phyloP scores from a whole-genome alignment of 2,888 invertebrate genomes.

The Zhengitettix transpicula region DNA sequence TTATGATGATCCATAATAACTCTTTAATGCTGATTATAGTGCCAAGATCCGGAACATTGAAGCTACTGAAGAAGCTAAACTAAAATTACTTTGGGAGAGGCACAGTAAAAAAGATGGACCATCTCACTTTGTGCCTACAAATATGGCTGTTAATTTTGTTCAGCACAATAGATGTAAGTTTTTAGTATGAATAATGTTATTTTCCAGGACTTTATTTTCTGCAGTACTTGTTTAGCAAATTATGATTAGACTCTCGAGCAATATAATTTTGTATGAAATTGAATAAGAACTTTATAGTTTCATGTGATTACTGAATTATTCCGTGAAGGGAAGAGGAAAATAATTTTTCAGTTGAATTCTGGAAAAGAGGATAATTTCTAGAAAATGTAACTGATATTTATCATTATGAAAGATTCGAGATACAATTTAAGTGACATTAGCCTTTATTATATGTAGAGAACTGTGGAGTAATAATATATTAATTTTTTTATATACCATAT shows the following conservation, averaged over 20 bases:
- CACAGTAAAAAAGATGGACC: constrained; percentile 84
- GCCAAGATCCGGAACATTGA: constrained; percentile 98
- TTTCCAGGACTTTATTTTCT: not conserved
- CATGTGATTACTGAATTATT: too few species aligned
- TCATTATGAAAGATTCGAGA: too few species aligned
- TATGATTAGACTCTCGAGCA: not conserved
- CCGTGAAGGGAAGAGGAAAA: too few species aligned
- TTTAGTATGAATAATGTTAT: not conserved
- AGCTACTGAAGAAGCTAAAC: constrained; percentile 96
- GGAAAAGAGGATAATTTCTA: too few species aligned
- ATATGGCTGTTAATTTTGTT: constrained; percentile 96
- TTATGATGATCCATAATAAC: not conserved
- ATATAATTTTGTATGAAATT: not conserved
- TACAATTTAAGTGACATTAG: too few species aligned
- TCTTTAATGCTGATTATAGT: constrained; percentile 24
- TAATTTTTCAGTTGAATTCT: too few species aligned
- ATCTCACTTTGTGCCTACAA: constrained; percentile 90
- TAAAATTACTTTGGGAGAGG: constrained; percentile 74
- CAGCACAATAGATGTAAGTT: constrained; percentile 85
- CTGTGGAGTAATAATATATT: too few species aligned
- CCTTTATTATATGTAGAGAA: too few species aligned
- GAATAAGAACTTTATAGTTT: too few species aligned
- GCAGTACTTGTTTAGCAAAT: not conserved
- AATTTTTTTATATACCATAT: too few species aligned
- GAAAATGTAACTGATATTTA: too few species aligned